A percentile compares a stretch with the other conserved stretches of the same genome.
Evolutionary conservation across 2,797 vertebrate genomes (phyloP).

Genomic region (Pantherophis vulpinus): DNA sequence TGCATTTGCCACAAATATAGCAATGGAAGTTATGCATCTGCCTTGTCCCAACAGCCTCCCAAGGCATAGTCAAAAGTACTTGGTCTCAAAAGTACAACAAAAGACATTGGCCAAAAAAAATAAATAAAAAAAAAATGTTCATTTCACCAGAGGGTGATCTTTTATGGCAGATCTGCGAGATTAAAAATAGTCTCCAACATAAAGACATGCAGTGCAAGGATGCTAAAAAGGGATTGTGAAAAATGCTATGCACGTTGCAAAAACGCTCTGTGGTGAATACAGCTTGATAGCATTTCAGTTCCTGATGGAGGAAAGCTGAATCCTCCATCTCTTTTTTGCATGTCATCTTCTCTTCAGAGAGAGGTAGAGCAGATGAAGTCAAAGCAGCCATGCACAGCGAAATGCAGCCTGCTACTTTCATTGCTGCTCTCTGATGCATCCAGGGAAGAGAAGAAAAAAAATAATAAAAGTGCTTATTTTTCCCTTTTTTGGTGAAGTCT

Average conservation of each 20-base stretch:
- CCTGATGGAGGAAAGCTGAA: background rate
- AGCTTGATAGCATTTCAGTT: background rate
- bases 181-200: background rate
- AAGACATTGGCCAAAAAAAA: background rate
- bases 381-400: background rate
- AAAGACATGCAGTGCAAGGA: background rate
- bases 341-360: background rate
- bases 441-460: background rate
- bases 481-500: background rate
- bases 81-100: constrained; percentile 12
- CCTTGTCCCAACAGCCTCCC: background rate
- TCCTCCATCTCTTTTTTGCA: constrained; percentile 2
- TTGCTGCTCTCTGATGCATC: background rate
- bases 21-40: background rate
- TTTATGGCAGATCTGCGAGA: constrained; percentile 1
- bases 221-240: background rate
- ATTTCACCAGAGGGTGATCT: background rate
- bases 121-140: background rate
- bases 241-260: constrained; percentile 14
- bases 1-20: background rate
- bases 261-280: constrained; percentile 34
- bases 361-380: constrained; percentile 7
- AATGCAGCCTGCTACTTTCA: background rate
- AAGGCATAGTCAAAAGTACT: constrained; percentile 29
- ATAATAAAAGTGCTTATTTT: constrained; percentile 16